Percentiles rank a stretch among this genome's conserved stretches.
phyloP scores from a whole-genome alignment of 2,888 invertebrate species.

The Cataglyphis albicans region DNA sequence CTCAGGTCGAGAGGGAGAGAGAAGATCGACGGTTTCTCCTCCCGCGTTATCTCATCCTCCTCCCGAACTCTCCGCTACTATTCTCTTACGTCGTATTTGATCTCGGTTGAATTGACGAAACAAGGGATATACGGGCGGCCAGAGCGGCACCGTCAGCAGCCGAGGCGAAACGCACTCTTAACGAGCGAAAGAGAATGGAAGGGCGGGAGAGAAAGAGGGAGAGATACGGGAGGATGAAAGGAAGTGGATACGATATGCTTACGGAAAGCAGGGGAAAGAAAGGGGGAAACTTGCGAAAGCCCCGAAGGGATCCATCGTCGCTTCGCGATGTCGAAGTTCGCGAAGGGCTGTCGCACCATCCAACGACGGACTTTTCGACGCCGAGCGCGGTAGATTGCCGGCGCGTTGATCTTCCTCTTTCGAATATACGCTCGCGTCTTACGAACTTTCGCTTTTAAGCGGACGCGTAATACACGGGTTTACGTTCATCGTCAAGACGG shows the following conservation, averaged over 20 bases:
- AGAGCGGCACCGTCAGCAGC: conserved; percentile 49
- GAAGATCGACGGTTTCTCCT: background rate
- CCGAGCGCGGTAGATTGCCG: conserved; percentile 5
- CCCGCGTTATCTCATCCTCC: conserved; percentile 13
- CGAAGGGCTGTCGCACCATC: conserved; percentile 20
- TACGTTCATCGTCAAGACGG: background rate
- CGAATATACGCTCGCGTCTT: background rate
- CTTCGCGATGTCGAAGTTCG: conserved; percentile 43
- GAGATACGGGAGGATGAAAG: background rate
- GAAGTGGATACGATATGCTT: conserved; percentile 38
- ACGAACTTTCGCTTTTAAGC: conserved; percentile 18
- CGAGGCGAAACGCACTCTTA: conserved; percentile 49
- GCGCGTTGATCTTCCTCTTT: background rate
- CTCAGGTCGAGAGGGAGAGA: conserved; percentile 34
- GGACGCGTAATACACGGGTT: conserved; percentile 6
- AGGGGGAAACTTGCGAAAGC: conserved; percentile 45
- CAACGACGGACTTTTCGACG: conserved; percentile 27
- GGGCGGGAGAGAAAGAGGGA: background rate
- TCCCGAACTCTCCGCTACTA: background rate
- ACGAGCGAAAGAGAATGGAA: conserved; percentile 48
- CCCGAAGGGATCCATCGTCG: conserved; percentile 62
- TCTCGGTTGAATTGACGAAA: conserved; percentile 72
- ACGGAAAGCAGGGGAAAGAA: background rate
- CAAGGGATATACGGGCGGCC: conserved; percentile 74
- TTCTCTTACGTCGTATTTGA: conserved; percentile 70